phyloP scores from a whole-genome alignment of 2,113 vertebrate species.

The Pelmatolapia mariae region DNA sequence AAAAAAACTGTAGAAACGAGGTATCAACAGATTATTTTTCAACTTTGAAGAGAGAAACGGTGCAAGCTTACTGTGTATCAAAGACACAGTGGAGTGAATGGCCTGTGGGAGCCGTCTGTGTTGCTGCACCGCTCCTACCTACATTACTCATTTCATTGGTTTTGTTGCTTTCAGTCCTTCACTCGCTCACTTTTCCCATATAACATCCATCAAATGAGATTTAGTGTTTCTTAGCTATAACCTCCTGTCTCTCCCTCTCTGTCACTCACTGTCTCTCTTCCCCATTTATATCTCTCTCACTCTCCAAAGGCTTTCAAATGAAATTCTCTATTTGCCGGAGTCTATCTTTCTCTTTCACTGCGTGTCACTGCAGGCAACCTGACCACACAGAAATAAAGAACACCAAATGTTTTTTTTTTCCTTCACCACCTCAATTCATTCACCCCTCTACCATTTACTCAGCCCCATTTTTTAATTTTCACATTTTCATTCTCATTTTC shows the following conservation, averaged over 20 bases:
- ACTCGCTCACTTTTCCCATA: not conserved
- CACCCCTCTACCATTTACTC: not conserved
- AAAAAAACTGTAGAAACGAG: not conserved
- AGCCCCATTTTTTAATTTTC: conserved; percentile 19
- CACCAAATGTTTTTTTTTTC: not conserved
- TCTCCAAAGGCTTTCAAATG: conserved; percentile 16
- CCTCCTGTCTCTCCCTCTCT: not conserved
- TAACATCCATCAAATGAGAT: conserved; percentile 32
- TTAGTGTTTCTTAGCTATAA: conserved; percentile 18
- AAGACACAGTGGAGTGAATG: not conserved
- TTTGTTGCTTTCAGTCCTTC: conserved; percentile 1
- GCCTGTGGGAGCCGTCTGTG: not conserved
- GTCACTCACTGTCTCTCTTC: not conserved
- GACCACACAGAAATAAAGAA: not conserved
- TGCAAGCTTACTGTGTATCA: not conserved
- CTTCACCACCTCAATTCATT: not conserved
- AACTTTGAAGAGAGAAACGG: not conserved
- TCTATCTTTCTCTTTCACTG: not conserved
- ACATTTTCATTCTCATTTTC: not conserved
- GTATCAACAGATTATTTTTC: not conserved
- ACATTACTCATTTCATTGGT: conserved; percentile 11
- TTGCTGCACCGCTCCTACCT: not conserved
- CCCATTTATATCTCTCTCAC: not conserved
- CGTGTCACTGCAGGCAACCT: not conserved
- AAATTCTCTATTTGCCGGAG: not conserved